A percentile compares a stretch with the other conserved stretches of the same genome.
Evolutionary conservation across 2,797 vertebrate genomes (phyloP).

Genomic region (Nannoperca australis): DNA sequence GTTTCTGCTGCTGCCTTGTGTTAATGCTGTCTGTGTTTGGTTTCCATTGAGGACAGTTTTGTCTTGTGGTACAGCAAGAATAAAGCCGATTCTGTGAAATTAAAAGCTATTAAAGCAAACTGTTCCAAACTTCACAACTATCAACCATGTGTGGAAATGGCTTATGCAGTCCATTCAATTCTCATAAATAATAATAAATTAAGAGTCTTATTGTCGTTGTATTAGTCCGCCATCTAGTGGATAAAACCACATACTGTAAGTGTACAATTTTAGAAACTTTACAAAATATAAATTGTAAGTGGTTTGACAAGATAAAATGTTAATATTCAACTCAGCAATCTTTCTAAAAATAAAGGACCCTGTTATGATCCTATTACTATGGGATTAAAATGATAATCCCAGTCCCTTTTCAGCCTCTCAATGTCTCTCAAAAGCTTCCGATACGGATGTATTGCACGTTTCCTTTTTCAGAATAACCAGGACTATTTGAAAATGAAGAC

Average conservation of each 20-base stretch:
- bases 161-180: neutral
- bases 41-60: no score
- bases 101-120: neutral
- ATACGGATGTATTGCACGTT: neutral
- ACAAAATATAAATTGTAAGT: neutral
- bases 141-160: neutral
- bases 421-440: neutral
- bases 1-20: no score
- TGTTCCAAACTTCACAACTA: neutral
- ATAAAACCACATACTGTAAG: neutral
- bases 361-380: neutral
- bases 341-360: neutral
- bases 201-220: neutral
- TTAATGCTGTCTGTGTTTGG: no score
- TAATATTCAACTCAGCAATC: neutral
- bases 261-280: neutral
- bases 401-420: no score
- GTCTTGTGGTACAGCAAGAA: neutral
- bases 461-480: neutral
- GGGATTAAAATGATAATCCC: neutral
- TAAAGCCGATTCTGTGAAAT: neutral
- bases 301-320: neutral
- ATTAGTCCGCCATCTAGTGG: constrained; percentile 56
- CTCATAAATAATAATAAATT: neutral
- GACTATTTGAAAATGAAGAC: neutral